Evolutionary conservation across 2,888 invertebrate genomes (phyloP).

Genomic region (Serripes groenlandicus): DNA sequence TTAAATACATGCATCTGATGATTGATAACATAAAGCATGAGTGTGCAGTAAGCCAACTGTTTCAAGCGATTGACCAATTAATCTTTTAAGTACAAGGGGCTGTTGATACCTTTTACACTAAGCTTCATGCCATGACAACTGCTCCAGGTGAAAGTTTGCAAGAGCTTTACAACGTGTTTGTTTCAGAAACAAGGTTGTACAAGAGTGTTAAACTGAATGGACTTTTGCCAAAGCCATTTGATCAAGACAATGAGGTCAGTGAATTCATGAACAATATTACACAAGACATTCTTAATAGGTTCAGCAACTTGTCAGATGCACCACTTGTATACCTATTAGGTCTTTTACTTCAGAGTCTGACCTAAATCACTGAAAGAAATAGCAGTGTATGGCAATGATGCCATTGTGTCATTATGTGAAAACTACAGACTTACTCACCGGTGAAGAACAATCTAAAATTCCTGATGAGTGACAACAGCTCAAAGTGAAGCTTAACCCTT

Average conservation of each 20-base stretch:
- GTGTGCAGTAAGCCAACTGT: slow-evolving; percentile 28
- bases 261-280: slow-evolving; percentile 18
- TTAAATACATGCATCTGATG: slow-evolving; percentile 47
- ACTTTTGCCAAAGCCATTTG: slow-evolving; percentile 33
- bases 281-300: slow-evolving; percentile 23
- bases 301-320: slow-evolving; percentile 10
- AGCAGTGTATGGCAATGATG: slow-evolving; percentile 27
- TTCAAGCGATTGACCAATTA: slow-evolving; percentile 25
- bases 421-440: slow-evolving; percentile 8
- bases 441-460: slow-evolving; percentile 7
- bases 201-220: slow-evolving; percentile 29
- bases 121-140: slow-evolving; percentile 40
- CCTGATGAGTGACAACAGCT: slow-evolving; percentile 35
- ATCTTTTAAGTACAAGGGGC: slow-evolving; percentile 32
- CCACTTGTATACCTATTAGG: background rate
- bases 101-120: slow-evolving; percentile 41
- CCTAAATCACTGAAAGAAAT: slow-evolving; percentile 3
- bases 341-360: slow-evolving; percentile 31
- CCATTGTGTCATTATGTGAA: slow-evolving; percentile 16
- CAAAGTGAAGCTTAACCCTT: slow-evolving; percentile 36
- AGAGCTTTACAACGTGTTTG: slow-evolving; percentile 21
- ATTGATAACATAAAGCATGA: slow-evolving; percentile 32
- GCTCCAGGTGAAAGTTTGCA: slow-evolving; percentile 25
- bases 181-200: slow-evolving; percentile 23
- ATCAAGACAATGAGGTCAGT: slow-evolving; percentile 40